These are phyloP conservation scores for Pentamera pediparva DNA, from an alignment of 53 echinoderm and acorn worm genomes.

Conservation along the genomic window DNA sequence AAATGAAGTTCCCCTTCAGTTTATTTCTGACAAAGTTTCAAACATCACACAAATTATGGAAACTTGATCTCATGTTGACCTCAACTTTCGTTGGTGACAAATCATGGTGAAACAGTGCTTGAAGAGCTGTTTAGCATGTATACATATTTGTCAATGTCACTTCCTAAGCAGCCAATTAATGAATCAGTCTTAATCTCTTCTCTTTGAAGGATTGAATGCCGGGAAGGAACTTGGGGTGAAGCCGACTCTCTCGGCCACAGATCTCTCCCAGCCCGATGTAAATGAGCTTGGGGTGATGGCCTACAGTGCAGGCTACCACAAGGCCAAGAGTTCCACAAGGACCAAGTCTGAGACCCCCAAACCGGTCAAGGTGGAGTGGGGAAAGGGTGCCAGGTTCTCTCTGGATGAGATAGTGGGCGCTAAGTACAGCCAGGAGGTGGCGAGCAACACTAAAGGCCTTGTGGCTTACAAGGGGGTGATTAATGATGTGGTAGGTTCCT, in stretches of 20 bases:
- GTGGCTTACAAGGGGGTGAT: background rate
- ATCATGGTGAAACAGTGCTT: too few species aligned
- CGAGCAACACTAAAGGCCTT: constrained; percentile 4
- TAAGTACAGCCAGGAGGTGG: background rate
- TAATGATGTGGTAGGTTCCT: background rate
- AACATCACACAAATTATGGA: too few species aligned
- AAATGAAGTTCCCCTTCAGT: too few species aligned
- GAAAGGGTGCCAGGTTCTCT: constrained; percentile 34
- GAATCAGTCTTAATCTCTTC: background rate
- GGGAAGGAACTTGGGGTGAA: constrained; percentile 62
- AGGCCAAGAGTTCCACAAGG: constrained; percentile 41
- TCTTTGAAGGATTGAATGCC: constrained; percentile 70
- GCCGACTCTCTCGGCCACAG: constrained; percentile 58
- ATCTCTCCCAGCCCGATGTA: constrained; percentile 73
- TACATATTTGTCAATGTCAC: too few species aligned
- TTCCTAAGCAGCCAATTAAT: too few species aligned
- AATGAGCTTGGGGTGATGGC: constrained; percentile 92
- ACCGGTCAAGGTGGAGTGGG: constrained; percentile 38
- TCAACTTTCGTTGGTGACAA: too few species aligned
- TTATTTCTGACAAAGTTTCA: too few species aligned
- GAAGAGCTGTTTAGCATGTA: too few species aligned
- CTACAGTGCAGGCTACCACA: constrained; percentile 70
- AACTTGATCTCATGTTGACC: too few species aligned
- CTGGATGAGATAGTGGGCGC: background rate
- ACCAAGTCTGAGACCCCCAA: background rate